Conservation (phyloP, 2,113 vertebrate genomes). For the Pycnonotus jocosus region DNA sequence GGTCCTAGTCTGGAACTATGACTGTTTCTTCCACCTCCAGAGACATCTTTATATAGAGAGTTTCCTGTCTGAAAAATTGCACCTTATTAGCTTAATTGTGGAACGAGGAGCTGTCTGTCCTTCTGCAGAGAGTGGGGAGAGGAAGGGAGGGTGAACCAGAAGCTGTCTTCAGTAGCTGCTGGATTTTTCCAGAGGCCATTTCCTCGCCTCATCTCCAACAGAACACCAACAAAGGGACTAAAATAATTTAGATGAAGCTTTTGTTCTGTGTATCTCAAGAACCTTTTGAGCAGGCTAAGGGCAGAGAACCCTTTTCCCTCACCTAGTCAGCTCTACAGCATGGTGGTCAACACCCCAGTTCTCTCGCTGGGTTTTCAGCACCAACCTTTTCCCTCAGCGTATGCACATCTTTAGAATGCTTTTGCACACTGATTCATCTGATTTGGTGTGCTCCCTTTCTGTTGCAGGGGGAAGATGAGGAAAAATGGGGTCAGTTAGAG, state of each 20-base stretch:
- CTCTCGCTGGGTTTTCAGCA: background rate
- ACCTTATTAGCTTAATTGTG: constrained; percentile 57
- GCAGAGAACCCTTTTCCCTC: background rate
- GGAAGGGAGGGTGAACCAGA: background rate
- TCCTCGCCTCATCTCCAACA: background rate
- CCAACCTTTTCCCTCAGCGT: background rate
- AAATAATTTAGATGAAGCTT: background rate
- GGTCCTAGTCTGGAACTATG: background rate
- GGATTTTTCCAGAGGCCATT: background rate
- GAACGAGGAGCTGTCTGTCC: background rate
- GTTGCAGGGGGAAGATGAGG: background rate
- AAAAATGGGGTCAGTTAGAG: background rate
- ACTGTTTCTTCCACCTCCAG: background rate
- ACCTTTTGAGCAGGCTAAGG: background rate
- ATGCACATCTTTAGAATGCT: background rate
- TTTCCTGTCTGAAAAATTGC: constrained; percentile 37
- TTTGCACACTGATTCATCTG: background rate
- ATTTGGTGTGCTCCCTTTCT: background rate
- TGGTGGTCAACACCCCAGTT: background rate
- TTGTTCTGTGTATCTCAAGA: background rate
- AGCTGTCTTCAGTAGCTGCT: background rate
- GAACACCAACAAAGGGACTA: background rate
- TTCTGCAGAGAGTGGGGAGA: background rate
- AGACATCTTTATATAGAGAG: background rate
- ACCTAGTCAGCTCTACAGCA: background rate